These are phyloP conservation scores for Drosophila cyrtoloma DNA, from an alignment of 2,888 invertebrate genomes.

Conservation along the genomic window DNA sequence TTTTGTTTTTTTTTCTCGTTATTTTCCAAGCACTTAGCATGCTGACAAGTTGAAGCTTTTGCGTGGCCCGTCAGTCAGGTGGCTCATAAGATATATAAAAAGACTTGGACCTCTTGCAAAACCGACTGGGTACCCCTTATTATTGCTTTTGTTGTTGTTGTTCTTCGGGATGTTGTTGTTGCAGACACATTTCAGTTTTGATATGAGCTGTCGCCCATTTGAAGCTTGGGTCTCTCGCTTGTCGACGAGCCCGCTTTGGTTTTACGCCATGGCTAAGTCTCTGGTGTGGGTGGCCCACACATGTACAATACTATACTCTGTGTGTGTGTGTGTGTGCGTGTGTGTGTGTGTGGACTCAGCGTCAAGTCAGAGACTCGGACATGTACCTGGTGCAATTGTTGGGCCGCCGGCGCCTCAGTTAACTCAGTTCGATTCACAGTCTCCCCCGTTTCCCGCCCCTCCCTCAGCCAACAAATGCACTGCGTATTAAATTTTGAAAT, in stretches of 20 bases:
- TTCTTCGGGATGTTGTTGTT: slow-evolving; percentile 41
- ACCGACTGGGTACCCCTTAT: slow-evolving; percentile 46
- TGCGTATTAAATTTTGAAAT: slow-evolving; percentile 78
- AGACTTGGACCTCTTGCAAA: slow-evolving; percentile 65
- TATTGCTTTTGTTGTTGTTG: slow-evolving; percentile 28
- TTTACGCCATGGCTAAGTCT: slow-evolving; percentile 55
- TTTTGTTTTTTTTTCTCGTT: slow-evolving; percentile 37
- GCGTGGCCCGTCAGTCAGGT: slow-evolving; percentile 73
- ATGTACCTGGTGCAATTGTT: slow-evolving; percentile 74
- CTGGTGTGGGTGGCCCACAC: slow-evolving; percentile 80
- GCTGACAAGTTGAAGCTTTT: slow-evolving; percentile 81
- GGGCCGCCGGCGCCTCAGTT: slow-evolving; percentile 72
- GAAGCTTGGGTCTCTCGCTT: slow-evolving; percentile 65
- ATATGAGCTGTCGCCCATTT: slow-evolving; percentile 76
- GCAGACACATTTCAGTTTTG: slow-evolving; percentile 70
- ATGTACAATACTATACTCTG: slow-evolving; percentile 30
- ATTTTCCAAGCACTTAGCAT: slow-evolving; percentile 76
- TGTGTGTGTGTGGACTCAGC: slow-evolving; percentile 1
- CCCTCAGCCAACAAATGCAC: slow-evolving; percentile 16
- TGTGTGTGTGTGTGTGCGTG: not conserved
- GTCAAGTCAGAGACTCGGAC: slow-evolving; percentile 43
- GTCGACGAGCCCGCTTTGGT: slow-evolving; percentile 70
- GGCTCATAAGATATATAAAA: slow-evolving; percentile 62
- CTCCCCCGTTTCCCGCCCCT: not conserved
- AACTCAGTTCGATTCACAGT: slow-evolving; percentile 21